These are phyloP conservation scores for Corynorhinus townsendii DNA, from an alignment of 2,113 vertebrate species.

Conservation along the genomic window DNA sequence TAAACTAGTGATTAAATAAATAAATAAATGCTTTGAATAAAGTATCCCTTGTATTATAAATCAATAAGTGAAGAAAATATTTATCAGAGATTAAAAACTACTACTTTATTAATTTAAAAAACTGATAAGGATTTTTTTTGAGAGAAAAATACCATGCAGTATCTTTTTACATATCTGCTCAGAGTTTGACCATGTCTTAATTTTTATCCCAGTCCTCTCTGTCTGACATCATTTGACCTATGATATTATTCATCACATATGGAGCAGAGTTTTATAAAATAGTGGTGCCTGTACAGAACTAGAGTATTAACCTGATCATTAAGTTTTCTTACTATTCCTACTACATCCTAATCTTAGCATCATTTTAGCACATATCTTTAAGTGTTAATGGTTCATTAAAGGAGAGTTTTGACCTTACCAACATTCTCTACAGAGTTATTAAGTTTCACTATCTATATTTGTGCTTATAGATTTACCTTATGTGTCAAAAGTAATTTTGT, in stretches of 20 bases:
- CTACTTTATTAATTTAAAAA: background rate
- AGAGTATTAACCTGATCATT: background rate
- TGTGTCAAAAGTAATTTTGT: constrained; percentile 32
- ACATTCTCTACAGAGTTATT: background rate
- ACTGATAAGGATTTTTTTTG: background rate
- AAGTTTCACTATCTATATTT: background rate
- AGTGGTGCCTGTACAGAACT: background rate
- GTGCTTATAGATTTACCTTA: constrained; percentile 55
- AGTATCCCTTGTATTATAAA: background rate
- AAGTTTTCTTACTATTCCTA: background rate
- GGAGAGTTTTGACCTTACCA: background rate
- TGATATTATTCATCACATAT: background rate
- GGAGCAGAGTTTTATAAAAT: background rate
- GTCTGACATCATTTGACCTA: background rate
- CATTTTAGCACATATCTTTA: background rate
- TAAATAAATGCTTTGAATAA: background rate
- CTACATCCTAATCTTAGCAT: background rate
- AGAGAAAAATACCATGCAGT: background rate
- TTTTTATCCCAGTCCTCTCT: background rate
- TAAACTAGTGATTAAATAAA: background rate
- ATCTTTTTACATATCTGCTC: background rate
- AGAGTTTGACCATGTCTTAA: background rate
- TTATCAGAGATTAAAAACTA: background rate
- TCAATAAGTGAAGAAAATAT: background rate
- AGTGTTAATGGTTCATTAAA: constrained; percentile 34